phyloP scores from a whole-genome alignment of 2,888 invertebrate species.

The Drosophila demipolita region DNA sequence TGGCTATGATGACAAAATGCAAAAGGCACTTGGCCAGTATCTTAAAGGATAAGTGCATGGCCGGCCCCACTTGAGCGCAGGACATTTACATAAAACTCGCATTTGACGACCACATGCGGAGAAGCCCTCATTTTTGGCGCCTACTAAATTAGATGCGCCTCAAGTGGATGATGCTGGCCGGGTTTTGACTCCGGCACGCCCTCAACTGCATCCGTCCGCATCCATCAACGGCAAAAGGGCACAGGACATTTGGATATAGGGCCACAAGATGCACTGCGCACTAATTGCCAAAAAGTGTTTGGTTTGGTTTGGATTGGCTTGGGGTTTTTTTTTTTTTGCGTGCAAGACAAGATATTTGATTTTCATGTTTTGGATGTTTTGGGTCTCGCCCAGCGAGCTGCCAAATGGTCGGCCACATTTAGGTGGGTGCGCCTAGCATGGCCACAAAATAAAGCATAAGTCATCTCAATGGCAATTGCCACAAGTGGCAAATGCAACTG shows the following conservation, averaged over 20 bases:
- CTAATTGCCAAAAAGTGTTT: constrained; percentile 63
- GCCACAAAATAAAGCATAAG: constrained; percentile 53
- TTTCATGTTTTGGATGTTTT: constrained; percentile 76
- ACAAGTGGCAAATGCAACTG: constrained; percentile 48
- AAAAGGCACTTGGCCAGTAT: constrained; percentile 42
- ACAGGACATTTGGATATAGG: background rate
- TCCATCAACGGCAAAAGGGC: constrained; percentile 40
- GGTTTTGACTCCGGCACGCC: constrained; percentile 19
- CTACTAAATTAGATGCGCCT: constrained; percentile 48
- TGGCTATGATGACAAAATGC: constrained; percentile 8
- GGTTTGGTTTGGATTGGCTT: background rate
- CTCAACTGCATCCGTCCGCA: constrained; percentile 52
- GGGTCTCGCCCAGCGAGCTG: constrained; percentile 49
- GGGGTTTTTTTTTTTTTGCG: background rate
- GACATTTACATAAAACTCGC: constrained; percentile 71
- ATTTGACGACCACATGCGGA: constrained; percentile 49
- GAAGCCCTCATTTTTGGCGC: constrained; percentile 43
- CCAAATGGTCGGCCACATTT: constrained; percentile 12
- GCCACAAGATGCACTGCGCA: constrained; percentile 18
- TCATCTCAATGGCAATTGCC: constrained; percentile 48
- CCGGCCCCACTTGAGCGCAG: constrained; percentile 47
- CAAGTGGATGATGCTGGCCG: constrained; percentile 59
- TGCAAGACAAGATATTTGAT: constrained; percentile 65
- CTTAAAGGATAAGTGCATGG: constrained; percentile 60
- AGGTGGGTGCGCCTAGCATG: constrained; percentile 34